Evolutionary conservation across 2,888 invertebrate species (phyloP).

Genomic region (Hemaris fuciformis): DNA sequence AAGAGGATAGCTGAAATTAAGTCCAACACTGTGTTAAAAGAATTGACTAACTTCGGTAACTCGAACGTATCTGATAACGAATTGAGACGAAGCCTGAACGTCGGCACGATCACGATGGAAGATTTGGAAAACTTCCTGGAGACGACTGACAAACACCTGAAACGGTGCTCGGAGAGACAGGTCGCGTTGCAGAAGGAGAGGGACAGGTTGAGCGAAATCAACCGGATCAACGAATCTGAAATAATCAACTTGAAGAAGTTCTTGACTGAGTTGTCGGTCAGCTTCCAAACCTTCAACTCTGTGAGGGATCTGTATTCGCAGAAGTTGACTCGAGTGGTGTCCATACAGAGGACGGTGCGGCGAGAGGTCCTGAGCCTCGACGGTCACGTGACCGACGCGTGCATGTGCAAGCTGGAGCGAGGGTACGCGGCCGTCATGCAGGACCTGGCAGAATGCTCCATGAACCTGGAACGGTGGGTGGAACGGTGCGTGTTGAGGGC

Average conservation of each 20-base stretch:
- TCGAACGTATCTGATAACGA: conserved; percentile 55
- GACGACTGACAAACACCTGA: conserved; percentile 67
- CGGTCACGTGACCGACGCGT: conserved; percentile 47
- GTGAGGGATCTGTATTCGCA: conserved; percentile 66
- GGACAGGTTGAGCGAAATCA: conserved; percentile 63
- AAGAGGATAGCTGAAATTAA: conserved; percentile 72
- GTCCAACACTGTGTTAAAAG: conserved; percentile 65
- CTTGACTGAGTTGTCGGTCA: conserved; percentile 63
- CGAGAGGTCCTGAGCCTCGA: conserved; percentile 65
- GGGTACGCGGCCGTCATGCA: conserved; percentile 68
- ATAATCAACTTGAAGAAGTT: conserved; percentile 68
- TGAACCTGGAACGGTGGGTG: conserved; percentile 70
- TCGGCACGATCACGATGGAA: conserved; percentile 69
- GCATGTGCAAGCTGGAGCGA: conserved; percentile 61
- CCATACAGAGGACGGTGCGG: conserved; percentile 64
- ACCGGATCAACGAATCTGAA: conserved; percentile 68
- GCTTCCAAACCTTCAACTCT: conserved; percentile 63
- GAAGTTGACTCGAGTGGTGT: conserved; percentile 60
- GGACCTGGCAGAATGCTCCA: conserved; percentile 61
- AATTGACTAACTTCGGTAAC: conserved; percentile 69
- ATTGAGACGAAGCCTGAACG: conserved; percentile 53
- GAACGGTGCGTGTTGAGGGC: conserved; percentile 58
- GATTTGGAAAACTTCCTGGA: conserved; percentile 73
- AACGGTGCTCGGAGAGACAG: conserved; percentile 66
- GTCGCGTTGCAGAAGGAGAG: conserved; percentile 61